These are phyloP conservation scores for Caenorhabditis sinica DNA, from an alignment of 2,888 invertebrate species.

Conservation along the genomic window DNA sequence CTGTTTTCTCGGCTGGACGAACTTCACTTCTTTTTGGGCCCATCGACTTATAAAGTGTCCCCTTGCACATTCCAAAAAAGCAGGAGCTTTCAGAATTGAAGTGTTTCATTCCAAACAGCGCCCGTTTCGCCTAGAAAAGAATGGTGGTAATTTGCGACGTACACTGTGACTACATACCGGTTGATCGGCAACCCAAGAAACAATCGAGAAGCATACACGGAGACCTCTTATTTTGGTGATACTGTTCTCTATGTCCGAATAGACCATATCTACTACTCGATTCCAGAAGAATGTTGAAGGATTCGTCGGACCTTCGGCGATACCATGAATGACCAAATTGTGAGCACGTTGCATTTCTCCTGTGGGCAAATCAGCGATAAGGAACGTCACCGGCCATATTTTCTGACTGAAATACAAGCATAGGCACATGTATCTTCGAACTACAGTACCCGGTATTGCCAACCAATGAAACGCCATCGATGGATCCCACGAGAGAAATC, in stretches of 20 bases:
- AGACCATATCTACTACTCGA: neutral
- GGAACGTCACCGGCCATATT: constrained; percentile 8
- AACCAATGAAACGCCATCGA: neutral
- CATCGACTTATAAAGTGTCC: neutral
- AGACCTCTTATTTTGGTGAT: neutral
- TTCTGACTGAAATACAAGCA: neutral
- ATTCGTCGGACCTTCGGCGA: neutral
- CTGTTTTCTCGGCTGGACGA: neutral
- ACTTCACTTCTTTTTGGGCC: neutral
- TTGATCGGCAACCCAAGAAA: constrained; percentile 4
- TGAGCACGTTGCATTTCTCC: neutral
- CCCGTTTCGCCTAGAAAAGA: neutral
- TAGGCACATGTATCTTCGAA: too few relatives aligned
- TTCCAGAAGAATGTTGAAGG: constrained; percentile 13
- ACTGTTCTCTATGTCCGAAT: neutral
- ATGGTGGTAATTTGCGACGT: neutral
- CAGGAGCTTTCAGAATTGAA: neutral
- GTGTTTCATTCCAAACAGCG: constrained; percentile 3
- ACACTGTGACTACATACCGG: neutral
- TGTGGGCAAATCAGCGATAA: neutral
- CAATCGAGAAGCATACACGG: neutral
- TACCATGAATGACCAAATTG: neutral
- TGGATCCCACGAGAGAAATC: neutral
- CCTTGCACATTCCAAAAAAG: constrained; percentile 6
- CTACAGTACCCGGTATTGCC: neutral